Evolutionary conservation across 2,797 vertebrate genomes (phyloP).

Genomic region (Sorex maritimensis): DNA sequence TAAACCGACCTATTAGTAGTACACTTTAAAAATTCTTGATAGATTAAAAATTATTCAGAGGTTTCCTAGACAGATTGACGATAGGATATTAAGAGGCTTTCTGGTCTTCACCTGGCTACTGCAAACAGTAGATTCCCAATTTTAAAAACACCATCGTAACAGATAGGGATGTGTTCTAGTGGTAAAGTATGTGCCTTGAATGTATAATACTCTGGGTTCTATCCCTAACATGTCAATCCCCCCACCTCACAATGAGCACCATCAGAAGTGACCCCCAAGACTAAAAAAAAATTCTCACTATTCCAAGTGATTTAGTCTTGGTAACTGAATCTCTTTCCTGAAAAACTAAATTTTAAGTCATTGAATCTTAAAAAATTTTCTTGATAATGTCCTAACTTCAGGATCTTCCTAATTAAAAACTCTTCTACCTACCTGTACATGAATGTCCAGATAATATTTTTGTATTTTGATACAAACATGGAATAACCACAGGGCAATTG

Average conservation of each 20-base stretch:
- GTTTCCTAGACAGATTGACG: constrained; percentile 18
- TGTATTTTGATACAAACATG: background rate
- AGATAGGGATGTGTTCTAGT: no score
- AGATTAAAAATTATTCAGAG: background rate
- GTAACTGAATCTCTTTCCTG: background rate
- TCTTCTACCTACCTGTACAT: background rate
- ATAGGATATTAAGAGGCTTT: background rate
- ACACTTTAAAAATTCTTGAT: background rate
- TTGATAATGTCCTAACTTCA: background rate
- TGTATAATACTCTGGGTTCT: no score
- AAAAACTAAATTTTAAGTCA: constrained; percentile 12
- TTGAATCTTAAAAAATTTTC: constrained; percentile 20
- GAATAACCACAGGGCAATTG: background rate
- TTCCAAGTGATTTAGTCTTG: background rate
- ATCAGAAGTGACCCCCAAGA: no score
- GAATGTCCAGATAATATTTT: background rate
- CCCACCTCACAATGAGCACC: no score
- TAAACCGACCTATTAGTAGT: background rate
- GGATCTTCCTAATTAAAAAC: background rate
- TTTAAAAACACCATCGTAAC: background rate
- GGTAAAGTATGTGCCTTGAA: no score
- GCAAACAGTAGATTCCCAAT: background rate
- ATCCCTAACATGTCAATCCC: no score
- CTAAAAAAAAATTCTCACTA: no score
- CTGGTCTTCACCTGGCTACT: background rate